Evolutionary conservation across 2,797 vertebrate species (phyloP).

Genomic region (Triplophysa yarkandensis): DNA sequence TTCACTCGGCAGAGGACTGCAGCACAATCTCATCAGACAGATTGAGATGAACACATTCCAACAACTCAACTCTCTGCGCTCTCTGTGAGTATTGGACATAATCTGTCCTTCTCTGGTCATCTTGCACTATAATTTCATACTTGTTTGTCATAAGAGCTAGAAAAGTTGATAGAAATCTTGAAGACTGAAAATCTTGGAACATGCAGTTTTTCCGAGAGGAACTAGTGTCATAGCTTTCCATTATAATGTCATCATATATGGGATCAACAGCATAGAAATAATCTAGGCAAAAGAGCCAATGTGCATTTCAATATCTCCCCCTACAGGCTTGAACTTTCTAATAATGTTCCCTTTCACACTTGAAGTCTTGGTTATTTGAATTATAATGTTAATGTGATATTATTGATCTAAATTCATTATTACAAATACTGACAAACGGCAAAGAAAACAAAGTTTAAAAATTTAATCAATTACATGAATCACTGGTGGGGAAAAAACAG

Average conservation of each 20-base stretch:
- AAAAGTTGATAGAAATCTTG: too few relatives aligned
- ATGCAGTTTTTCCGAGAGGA: neutral
- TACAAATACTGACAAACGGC: too few relatives aligned
- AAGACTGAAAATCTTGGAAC: too few relatives aligned
- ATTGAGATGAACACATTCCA: slow-evolving; percentile 86
- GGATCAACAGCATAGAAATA: neutral
- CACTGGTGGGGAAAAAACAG: too few relatives aligned
- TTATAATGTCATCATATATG: neutral
- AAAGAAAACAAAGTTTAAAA: too few relatives aligned
- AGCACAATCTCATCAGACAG: slow-evolving; percentile 87
- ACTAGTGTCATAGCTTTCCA: neutral
- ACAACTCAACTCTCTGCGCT: slow-evolving; percentile 83
- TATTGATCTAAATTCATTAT: too few relatives aligned
- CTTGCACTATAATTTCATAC: too few relatives aligned
- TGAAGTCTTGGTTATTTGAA: neutral
- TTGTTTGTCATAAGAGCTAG: neutral
- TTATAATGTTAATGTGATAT: neutral
- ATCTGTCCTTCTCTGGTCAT: neutral
- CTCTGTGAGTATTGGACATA: slow-evolving; percentile 79
- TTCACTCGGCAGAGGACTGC: slow-evolving; percentile 80
- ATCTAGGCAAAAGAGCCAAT: neutral
- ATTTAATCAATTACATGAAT: too few relatives aligned
- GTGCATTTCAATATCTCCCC: slow-evolving; percentile 62
- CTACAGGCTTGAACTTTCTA: slow-evolving; percentile 60
- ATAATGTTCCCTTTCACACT: neutral